Evolutionary conservation across 2,888 invertebrate genomes (phyloP).

Genomic region (Nysson spinosus): DNA sequence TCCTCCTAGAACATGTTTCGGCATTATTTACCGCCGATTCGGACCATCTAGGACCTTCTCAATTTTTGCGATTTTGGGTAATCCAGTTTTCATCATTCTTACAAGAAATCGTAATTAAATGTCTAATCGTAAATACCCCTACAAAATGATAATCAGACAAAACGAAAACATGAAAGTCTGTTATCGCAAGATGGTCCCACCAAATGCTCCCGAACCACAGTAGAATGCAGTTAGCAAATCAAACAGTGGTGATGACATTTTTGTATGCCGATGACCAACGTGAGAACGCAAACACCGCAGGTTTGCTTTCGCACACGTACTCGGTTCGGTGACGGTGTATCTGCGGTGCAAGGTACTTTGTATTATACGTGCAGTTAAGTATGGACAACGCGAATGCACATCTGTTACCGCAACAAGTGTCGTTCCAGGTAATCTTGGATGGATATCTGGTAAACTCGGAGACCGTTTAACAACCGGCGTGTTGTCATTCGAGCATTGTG

Average conservation of each 20-base stretch:
- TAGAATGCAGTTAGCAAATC: conserved; percentile 8
- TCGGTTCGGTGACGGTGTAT: background rate
- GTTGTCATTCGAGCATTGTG: conserved; percentile 42
- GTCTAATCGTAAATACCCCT: too few species aligned
- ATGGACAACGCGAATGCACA: conserved; percentile 22
- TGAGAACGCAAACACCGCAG: conserved; percentile 31
- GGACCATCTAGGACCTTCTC: too few species aligned
- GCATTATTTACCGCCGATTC: too few species aligned
- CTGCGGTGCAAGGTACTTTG: conserved; percentile 15
- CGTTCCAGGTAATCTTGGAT: conserved; percentile 39
- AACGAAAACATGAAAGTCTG: too few species aligned
- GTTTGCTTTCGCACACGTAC: conserved; percentile 14
- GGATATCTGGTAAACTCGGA: conserved; percentile 25
- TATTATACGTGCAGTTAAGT: conserved; percentile 31
- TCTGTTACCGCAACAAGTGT: conserved; percentile 37
- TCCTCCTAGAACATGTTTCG: too few species aligned
- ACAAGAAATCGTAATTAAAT: too few species aligned
- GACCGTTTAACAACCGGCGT: conserved; percentile 43
- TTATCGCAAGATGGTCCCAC: too few species aligned
- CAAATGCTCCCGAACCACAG: conserved; percentile 6
- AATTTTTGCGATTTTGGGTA: too few species aligned
- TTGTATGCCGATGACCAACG: conserved; percentile 41
- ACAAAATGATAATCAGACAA: too few species aligned
- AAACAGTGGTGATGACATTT: conserved; percentile 19
- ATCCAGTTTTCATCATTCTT: too few species aligned